Percentiles rank a stretch among this genome's conserved stretches.
Conservation (phyloP, 2,113 vertebrate genomes). For the Natator depressus region DNA sequence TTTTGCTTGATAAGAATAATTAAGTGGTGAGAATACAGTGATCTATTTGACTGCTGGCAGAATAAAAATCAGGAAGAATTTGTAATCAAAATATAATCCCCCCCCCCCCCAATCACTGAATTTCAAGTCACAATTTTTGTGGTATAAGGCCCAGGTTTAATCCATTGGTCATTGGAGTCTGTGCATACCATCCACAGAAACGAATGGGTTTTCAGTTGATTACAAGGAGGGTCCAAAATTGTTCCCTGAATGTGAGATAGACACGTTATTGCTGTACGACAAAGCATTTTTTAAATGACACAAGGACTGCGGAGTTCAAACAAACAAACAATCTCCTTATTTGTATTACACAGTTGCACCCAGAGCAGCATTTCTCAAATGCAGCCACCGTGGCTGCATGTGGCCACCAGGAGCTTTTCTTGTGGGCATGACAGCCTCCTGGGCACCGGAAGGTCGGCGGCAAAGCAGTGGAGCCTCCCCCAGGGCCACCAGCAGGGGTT, state of each 20-base stretch:
- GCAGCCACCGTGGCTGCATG: too few relatives aligned
- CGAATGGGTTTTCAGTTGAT: background rate
- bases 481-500: too few relatives aligned
- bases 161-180: background rate
- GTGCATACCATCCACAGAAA: background rate
- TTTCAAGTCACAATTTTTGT: background rate
- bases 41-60: background rate
- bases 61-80: background rate
- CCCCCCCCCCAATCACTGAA: background rate
- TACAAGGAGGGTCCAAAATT: background rate
- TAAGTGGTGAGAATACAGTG: background rate
- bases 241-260: background rate
- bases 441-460: too few relatives aligned
- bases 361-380: too few relatives aligned
- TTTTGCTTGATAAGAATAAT: background rate
- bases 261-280: background rate
- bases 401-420: too few relatives aligned
- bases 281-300: background rate
- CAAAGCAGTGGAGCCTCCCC: too few relatives aligned
- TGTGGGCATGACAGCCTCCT: too few relatives aligned
- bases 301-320: background rate
- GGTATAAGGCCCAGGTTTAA: background rate
- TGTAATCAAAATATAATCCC: background rate
- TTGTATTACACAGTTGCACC: background rate
- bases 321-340: background rate